Evolutionary conservation across 2,888 invertebrate species (phyloP), one percentile per base, ranked within the genome.

Genomic region (Bombyx huttoni): DNA sequence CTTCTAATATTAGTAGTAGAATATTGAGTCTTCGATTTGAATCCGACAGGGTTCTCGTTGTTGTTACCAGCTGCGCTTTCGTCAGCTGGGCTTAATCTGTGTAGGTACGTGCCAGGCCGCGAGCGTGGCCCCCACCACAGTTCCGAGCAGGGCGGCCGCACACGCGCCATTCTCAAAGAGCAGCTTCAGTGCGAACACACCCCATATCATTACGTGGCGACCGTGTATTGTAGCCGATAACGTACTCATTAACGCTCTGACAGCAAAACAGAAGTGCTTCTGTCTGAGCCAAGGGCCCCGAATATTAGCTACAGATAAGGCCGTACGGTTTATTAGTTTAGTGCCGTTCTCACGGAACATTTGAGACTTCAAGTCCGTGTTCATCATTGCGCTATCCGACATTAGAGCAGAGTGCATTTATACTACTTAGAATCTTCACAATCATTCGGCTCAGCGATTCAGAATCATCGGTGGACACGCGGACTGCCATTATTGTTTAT

Each of bases 191-290:
- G 98, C 98, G 86, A 99, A 99, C 64, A 99, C 96, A 70, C 97
- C 98, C 98, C 98, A 99, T 46, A 98, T 96, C 99, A 99, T 99
- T 52, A 99, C 89, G 81, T 99, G 99, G 0, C 98, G 93, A 68
- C 98, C 94, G 76, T 97, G 97, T 60, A 98, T 91, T 8, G 95
- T 94, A 8, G 96, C 95, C 14, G 98, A 93, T 58, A 95, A 77
- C 90, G 97, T 95, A 58, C 94, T 91, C n/a, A 92, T 92, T 68
- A 97, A 93, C 51, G 96, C 90, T n/a, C 97, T 98, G 81, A 0
- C 52, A 14, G n/a, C n/a, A 12, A 48, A 48, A 34, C 7, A 34
- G n/a, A 40, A 40, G 8, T 40, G n/a, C n/a, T n/a, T n/a, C n/a
- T n/a, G n/a, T n/a, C n/a, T n/a, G n/a, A n/a, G n/a, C n/a, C n/a